phyloP scores from a whole-genome alignment of 1,140 invertebrate genomes.

The Platyscapa corneri region DNA sequence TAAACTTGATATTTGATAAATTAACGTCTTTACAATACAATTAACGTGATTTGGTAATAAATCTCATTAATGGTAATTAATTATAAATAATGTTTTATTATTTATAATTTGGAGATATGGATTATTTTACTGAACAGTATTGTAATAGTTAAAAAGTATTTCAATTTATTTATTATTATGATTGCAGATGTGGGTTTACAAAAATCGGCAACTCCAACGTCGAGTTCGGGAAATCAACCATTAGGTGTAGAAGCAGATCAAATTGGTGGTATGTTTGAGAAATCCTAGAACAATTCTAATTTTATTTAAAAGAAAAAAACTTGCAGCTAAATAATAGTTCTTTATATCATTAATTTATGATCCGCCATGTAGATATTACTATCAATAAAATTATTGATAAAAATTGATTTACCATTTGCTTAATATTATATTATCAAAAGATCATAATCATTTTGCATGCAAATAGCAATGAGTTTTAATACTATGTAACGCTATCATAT shows the following conservation, averaged over 20 bases:
- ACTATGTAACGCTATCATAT: not conserved
- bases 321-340: not conserved
- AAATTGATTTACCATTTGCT: not conserved
- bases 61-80: too few species aligned
- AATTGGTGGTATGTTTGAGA: slow-evolving; percentile 63
- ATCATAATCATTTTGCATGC: slow-evolving; percentile 12
- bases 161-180: not conserved
- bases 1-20: too few species aligned
- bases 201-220: slow-evolving; percentile 64
- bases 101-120: too few species aligned
- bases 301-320: not conserved
- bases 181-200: slow-evolving; percentile 65
- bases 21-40: too few species aligned
- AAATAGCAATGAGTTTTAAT: not conserved
- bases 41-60: too few species aligned
- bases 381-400: not conserved
- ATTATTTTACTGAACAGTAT: too few species aligned
- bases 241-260: slow-evolving; percentile 64
- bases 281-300: too few species aligned
- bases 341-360: slow-evolving; percentile 6
- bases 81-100: too few species aligned
- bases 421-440: not conserved
- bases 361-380: not conserved
- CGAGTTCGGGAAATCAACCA: slow-evolving; percentile 64
- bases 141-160: too few species aligned